Evolutionary conservation across 2,888 invertebrate species (phyloP).

Genomic region (Theretra japonica): DNA sequence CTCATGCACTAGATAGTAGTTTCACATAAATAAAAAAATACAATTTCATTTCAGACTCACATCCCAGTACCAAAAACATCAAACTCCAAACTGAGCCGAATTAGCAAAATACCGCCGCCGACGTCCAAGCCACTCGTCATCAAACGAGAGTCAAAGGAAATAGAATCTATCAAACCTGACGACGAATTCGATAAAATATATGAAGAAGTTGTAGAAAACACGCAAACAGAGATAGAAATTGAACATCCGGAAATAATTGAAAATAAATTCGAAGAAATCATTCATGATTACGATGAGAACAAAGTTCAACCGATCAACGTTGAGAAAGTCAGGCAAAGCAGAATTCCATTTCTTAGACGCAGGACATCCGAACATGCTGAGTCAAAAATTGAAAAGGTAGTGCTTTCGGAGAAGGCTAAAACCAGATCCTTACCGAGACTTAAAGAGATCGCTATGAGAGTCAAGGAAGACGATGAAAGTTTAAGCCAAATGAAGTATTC

Average conservation of each 20-base stretch:
- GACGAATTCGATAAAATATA: constrained; percentile 77
- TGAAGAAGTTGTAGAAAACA: constrained; percentile 60
- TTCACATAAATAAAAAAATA: not conserved
- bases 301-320: constrained; percentile 49
- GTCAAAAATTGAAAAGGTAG: constrained; percentile 11
- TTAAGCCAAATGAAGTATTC: constrained; percentile 29
- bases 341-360: constrained; percentile 65
- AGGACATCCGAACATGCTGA: constrained; percentile 53
- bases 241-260: constrained; percentile 68
- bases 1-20: not conserved
- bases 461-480: constrained; percentile 28
- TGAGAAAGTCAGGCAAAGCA: constrained; percentile 57
- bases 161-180: constrained; percentile 48
- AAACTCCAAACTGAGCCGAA: constrained; percentile 45
- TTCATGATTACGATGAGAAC: constrained; percentile 70
- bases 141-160: constrained; percentile 43
- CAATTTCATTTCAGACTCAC: constrained; percentile 42
- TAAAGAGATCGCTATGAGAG: constrained; percentile 33
- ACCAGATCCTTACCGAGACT: constrained; percentile 33
- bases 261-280: constrained; percentile 72
- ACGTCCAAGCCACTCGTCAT: constrained; percentile 33
- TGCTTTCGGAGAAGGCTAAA: constrained; percentile 29
- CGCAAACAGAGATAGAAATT: constrained; percentile 38
- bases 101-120: constrained; percentile 36
- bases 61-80: constrained; percentile 47